Percentiles rank a stretch among this genome's conserved stretches.
phyloP scores from a whole-genome alignment of 1,140 invertebrate genomes.

The Drosophila persimilis region DNA sequence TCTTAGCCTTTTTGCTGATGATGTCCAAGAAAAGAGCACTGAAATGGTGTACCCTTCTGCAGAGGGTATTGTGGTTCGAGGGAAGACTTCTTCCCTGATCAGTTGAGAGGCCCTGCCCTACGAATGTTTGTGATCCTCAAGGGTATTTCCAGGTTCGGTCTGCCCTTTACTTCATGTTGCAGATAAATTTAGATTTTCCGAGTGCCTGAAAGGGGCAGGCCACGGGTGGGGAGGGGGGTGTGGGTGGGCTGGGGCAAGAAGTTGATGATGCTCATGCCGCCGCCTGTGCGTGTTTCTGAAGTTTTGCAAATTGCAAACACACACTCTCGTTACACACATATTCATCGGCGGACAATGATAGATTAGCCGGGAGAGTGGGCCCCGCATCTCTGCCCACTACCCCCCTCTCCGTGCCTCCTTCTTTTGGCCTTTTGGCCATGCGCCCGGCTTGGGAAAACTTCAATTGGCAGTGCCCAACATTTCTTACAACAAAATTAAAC shows the following conservation, averaged over 20 bases:
- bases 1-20: slow-evolving; percentile 19
- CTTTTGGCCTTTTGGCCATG: slow-evolving; percentile 20
- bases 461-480: slow-evolving; percentile 71
- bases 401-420: background rate
- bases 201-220: slow-evolving; percentile 7
- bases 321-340: slow-evolving; percentile 26
- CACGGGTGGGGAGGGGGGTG: background rate
- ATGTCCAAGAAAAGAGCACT: slow-evolving; percentile 7
- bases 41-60: slow-evolving; percentile 3
- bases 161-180: slow-evolving; percentile 19
- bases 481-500: slow-evolving; percentile 79
- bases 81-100: too few relatives aligned
- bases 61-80: too few relatives aligned
- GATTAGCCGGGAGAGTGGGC: slow-evolving; percentile 48
- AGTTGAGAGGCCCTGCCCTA: too few relatives aligned
- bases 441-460: slow-evolving; percentile 60
- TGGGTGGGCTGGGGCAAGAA: background rate
- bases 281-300: slow-evolving; percentile 70
- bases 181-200: slow-evolving; percentile 70
- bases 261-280: slow-evolving; percentile 17
- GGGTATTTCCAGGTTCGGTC: too few relatives aligned
- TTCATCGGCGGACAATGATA: slow-evolving; percentile 67
- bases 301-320: slow-evolving; percentile 74
- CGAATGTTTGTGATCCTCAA: too few relatives aligned
- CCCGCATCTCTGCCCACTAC: background rate